Conservation (phyloP, 2,888 invertebrate genomes). For the Diachrysia chrysitis region DNA sequence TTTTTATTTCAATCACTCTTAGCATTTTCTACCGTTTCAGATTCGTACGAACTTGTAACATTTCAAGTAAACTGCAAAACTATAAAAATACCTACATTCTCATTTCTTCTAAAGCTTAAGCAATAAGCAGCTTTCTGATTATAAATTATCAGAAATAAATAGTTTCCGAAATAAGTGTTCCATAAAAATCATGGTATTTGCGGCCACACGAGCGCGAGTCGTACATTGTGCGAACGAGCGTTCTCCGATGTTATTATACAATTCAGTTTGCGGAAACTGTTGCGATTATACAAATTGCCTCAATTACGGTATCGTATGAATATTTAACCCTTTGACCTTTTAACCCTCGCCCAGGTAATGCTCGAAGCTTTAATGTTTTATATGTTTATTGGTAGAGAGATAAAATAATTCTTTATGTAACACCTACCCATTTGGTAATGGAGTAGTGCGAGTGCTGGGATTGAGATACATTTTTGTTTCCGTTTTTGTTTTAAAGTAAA, state of each 20-base stretch:
- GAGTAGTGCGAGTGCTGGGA: background rate
- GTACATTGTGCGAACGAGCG: conserved; percentile 43
- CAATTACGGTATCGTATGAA: conserved; percentile 65
- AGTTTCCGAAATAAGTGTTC: conserved; percentile 9
- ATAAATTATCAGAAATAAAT: background rate
- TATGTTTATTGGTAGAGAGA: conserved; percentile 49
- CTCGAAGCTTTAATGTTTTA: conserved; percentile 46
- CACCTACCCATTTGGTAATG: conserved; percentile 14
- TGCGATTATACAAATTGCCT: conserved; percentile 67
- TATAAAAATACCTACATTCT: too few relatives aligned
- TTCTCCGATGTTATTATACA: conserved; percentile 54
- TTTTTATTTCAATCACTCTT: too few relatives aligned
- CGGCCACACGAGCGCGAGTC: background rate
- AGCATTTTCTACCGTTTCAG: too few relatives aligned
- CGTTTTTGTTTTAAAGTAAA: background rate
- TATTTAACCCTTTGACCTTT: conserved; percentile 63
- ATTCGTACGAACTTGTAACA: too few relatives aligned
- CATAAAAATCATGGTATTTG: background rate
- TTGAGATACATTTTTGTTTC: background rate
- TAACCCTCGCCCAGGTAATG: conserved; percentile 48
- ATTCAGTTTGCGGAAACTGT: conserved; percentile 59
- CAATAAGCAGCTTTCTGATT: background rate
- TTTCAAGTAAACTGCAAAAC: too few relatives aligned
- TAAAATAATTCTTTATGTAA: conserved; percentile 33
- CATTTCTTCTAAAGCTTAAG: too few relatives aligned